Evolutionary conservation across 1,140 invertebrate genomes (phyloP).

Genomic region (Teleogryllus occipitalis): DNA sequence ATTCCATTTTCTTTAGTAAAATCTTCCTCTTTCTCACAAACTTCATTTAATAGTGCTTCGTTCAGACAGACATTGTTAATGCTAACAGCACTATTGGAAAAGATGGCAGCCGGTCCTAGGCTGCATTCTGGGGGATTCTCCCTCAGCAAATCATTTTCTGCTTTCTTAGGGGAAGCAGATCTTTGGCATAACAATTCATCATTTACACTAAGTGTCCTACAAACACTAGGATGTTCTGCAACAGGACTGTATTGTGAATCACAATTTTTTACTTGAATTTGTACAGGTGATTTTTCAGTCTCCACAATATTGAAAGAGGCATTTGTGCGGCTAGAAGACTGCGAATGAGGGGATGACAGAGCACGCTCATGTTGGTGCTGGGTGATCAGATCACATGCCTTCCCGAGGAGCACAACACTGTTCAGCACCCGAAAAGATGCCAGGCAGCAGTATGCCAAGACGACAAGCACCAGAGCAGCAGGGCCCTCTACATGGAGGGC

Average conservation of each 20-base stretch:
- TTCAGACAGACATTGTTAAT: slow-evolving; percentile 57
- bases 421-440: slow-evolving; percentile 74
- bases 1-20: slow-evolving; percentile 6
- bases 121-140: slow-evolving; percentile 28
- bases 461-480: slow-evolving; percentile 58
- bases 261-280: slow-evolving; percentile 31
- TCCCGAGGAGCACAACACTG: slow-evolving; percentile 79
- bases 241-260: slow-evolving; percentile 29
- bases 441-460: slow-evolving; percentile 71
- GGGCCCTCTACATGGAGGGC: slow-evolving; percentile 53
- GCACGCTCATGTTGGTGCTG: slow-evolving; percentile 56
- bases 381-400: slow-evolving; percentile 76
- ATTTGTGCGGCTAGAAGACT: slow-evolving; percentile 37
- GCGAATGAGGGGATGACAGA: slow-evolving; percentile 26
- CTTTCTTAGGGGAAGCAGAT: slow-evolving; percentile 16
- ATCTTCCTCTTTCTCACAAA: slow-evolving; percentile 7
- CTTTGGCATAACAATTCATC: slow-evolving; percentile 8
- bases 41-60: slow-evolving; percentile 13
- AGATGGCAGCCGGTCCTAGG: slow-evolving; percentile 61
- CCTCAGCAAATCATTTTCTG: not conserved
- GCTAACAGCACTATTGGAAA: slow-evolving; percentile 85
- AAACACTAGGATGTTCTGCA: not conserved
- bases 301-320: not conserved
- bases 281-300: slow-evolving; percentile 18
- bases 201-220: not conserved